These are phyloP conservation scores for Silurus meridionalis DNA, from an alignment of 2,113 vertebrate species.

Conservation along the genomic window DNA sequence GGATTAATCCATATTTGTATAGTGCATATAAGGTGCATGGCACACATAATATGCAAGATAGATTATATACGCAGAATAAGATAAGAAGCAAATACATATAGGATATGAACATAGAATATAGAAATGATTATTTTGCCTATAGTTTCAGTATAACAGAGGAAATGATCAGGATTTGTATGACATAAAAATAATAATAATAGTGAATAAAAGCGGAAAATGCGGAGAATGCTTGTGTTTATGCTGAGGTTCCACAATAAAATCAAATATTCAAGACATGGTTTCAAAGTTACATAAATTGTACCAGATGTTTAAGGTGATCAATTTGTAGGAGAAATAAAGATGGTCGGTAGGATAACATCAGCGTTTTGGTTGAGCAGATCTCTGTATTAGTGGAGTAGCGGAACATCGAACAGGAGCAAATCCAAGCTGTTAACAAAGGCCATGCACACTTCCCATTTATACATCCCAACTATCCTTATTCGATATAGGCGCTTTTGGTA, in stretches of 20 bases:
- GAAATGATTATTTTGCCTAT: neutral
- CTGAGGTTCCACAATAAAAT: neutral
- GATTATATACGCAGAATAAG: neutral
- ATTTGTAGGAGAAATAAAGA: neutral
- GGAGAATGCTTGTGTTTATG: neutral
- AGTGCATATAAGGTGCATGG: neutral
- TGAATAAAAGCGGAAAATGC: neutral
- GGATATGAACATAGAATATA: neutral
- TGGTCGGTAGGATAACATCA: neutral
- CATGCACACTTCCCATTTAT: neutral
- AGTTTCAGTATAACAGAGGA: neutral
- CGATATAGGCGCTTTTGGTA: neutral
- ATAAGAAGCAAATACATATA: neutral
- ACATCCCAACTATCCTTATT: neutral
- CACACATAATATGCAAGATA: neutral
- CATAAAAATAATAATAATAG: neutral
- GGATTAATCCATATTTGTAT: neutral
- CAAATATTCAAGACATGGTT: neutral
- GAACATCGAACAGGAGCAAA: neutral
- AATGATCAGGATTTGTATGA: neutral
- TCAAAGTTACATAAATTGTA: neutral
- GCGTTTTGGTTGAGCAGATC: neutral
- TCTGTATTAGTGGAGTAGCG: neutral
- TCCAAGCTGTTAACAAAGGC: constrained; percentile 25
- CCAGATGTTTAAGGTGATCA: neutral